Evolutionary conservation across 2,888 invertebrate species (phyloP).

Genomic region (Coronaproctus castanopsis): DNA sequence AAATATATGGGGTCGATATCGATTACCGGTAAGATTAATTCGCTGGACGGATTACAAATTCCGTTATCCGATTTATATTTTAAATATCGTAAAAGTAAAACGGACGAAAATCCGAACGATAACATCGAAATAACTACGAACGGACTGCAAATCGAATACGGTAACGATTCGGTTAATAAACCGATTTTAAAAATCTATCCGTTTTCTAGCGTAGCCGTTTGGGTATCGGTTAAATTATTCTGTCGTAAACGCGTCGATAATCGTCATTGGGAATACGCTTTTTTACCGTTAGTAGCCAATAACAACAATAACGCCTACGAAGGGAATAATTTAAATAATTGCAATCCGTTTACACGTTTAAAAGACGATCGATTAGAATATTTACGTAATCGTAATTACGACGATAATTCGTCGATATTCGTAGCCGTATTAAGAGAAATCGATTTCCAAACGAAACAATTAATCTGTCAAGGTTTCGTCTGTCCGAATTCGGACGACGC

Average conservation of each 20-base stretch:
- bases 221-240: slow-evolving; percentile 77
- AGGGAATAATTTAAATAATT: slow-evolving; percentile 28
- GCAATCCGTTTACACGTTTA: slow-evolving; percentile 31
- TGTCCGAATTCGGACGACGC: slow-evolving; percentile 79
- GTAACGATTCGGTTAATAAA: slow-evolving; percentile 4
- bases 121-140: slow-evolving; percentile 41
- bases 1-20: slow-evolving; percentile 66
- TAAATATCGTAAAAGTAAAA: slow-evolving; percentile 12
- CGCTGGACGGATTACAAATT: slow-evolving; percentile 58
- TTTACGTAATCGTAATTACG: slow-evolving; percentile 20
- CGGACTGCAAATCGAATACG: slow-evolving; percentile 36
- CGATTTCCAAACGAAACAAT: slow-evolving; percentile 45
- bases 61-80: slow-evolving; percentile 54
- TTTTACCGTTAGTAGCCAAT: slow-evolving; percentile 64
- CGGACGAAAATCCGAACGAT: slow-evolving; percentile 6
- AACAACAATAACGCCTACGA: slow-evolving; percentile 36
- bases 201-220: slow-evolving; percentile 76
- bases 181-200: slow-evolving; percentile 37
- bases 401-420: slow-evolving; percentile 60
- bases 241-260: slow-evolving; percentile 29
- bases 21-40: slow-evolving; percentile 51
- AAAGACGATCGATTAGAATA: slow-evolving; percentile 15
- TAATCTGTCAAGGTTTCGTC: slow-evolving; percentile 80
- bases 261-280: slow-evolving; percentile 44
- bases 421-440: slow-evolving; percentile 71